Evolutionary conservation across 2,888 invertebrate species (phyloP).

Genomic region (Anodontia alba): DNA sequence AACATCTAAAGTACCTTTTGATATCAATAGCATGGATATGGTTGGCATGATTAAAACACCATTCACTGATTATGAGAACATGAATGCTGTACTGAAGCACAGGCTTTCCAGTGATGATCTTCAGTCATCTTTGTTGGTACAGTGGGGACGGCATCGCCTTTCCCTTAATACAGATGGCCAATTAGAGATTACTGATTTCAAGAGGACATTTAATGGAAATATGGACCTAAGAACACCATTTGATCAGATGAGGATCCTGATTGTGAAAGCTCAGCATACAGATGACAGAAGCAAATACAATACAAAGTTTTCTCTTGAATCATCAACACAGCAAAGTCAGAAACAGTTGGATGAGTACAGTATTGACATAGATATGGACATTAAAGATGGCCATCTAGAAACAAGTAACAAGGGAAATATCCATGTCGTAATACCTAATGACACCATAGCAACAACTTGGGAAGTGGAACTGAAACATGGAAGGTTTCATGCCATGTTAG

Average conservation of each 20-base stretch:
- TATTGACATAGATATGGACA: conserved; percentile 41
- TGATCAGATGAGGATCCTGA: conserved; percentile 43
- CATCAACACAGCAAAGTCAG: conserved; percentile 28
- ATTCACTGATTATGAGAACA: conserved; percentile 37
- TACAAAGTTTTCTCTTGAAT: conserved; percentile 27
- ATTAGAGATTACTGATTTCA: conserved; percentile 1
- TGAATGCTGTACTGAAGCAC: conserved; percentile 47
- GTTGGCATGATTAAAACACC: conserved; percentile 61
- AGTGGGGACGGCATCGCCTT: conserved; percentile 54
- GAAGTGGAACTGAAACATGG: conserved; percentile 29
- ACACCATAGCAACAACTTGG: conserved; percentile 45
- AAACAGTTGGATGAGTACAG: conserved; percentile 16
- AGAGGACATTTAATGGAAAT: conserved; percentile 34
- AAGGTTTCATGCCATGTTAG: conserved; percentile 32
- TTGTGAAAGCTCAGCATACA: conserved; percentile 27
- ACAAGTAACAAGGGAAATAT: conserved; percentile 37
- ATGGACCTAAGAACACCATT: conserved; percentile 54
- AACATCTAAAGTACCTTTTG: conserved; percentile 58
- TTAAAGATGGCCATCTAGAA: conserved; percentile 10
- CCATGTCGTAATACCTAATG: conserved; percentile 42
- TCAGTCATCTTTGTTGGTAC: conserved; percentile 27
- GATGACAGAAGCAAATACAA: conserved; percentile 41
- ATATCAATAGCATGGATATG: conserved; percentile 48
- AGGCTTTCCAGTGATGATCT: conserved; percentile 30
- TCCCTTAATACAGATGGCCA: conserved; percentile 35